A percentile compares a stretch with the other conserved stretches of the same genome.
phyloP scores from a whole-genome alignment of 2,888 invertebrate species.

The Drosophila mayaguana region DNA sequence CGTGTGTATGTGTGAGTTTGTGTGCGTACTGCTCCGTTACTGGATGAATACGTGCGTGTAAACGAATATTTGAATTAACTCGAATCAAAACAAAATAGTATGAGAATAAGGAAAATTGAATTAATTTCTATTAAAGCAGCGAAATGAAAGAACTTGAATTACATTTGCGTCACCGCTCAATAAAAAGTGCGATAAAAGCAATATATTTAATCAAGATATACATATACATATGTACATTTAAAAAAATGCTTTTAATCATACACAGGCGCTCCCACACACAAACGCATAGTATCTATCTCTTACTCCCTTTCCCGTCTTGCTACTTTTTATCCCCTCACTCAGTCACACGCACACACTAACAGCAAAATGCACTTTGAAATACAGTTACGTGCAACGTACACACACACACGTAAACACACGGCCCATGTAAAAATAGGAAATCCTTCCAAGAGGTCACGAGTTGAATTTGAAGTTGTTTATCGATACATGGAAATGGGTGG shows the following conservation, averaged over 20 bases:
- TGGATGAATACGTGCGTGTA: conserved; percentile 33
- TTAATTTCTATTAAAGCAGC: conserved; percentile 12
- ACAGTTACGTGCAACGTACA: conserved; percentile 62
- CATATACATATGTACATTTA: background rate
- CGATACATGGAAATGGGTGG: conserved; percentile 44
- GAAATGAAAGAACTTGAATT: conserved; percentile 39
- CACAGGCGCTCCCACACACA: conserved; percentile 22
- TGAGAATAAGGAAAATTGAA: conserved; percentile 10
- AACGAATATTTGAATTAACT: conserved; percentile 16
- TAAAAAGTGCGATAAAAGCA: conserved; percentile 51
- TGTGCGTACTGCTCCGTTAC: conserved; percentile 30
- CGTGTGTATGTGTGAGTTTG: conserved; percentile 9
- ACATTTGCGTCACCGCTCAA: conserved; percentile 58
- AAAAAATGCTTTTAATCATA: conserved; percentile 49
- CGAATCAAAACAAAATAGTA: conserved; percentile 44
- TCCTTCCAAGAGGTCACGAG: conserved; percentile 76
- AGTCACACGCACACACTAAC: conserved; percentile 34
- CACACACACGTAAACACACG: conserved; percentile 36
- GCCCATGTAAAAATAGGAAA: conserved; percentile 72
- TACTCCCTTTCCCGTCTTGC: conserved; percentile 30
- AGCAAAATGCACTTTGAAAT: conserved; percentile 70
- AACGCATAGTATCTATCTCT: conserved; percentile 34
- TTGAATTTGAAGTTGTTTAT: conserved; percentile 63
- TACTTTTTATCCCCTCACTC: conserved; percentile 13
- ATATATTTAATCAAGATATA: conserved; percentile 63